These are phyloP conservation scores for Erinaceus europaeus DNA, from an alignment of 2,113 vertebrate genomes.

Conservation along the genomic window DNA sequence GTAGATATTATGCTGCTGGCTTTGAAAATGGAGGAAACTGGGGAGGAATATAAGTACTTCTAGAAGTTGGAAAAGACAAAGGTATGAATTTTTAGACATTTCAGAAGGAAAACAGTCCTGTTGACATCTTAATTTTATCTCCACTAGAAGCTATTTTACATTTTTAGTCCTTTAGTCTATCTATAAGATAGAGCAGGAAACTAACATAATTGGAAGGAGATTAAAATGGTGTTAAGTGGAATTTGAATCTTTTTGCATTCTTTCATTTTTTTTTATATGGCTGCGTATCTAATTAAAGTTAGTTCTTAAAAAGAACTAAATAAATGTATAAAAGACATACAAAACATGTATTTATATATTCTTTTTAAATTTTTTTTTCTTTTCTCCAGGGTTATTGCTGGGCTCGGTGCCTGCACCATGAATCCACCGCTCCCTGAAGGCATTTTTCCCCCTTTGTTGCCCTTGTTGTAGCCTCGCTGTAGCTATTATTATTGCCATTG, in stretches of 20 bases:
- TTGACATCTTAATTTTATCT: not conserved
- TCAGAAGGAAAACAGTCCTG: not conserved
- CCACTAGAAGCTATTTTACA: not conserved
- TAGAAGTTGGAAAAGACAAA: not conserved
- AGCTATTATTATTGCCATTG: no score
- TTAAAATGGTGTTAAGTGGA: not conserved
- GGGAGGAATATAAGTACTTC: not conserved
- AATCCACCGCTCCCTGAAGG: no score
- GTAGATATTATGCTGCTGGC: not conserved
- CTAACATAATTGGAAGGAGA: not conserved
- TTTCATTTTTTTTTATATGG: not conserved
- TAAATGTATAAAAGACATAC: not conserved
- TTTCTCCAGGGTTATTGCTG: no score
- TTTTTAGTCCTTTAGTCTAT: not conserved
- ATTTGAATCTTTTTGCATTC: not conserved
- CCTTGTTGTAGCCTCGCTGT: no score
- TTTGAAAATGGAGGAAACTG: not conserved
- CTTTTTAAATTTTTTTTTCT: no score
- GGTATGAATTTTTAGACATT: not conserved
- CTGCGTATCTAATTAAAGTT: not conserved
- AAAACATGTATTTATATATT: not conserved
- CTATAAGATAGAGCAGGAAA: no score
- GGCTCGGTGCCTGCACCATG: no score
- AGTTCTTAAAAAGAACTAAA: not conserved
- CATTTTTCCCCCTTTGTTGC: no score